Percentiles rank a stretch among this genome's conserved stretches.
These are phyloP conservation scores for Pollimyrus isidori DNA, from an alignment of 2,113 vertebrate species.

Conservation along the genomic window DNA sequence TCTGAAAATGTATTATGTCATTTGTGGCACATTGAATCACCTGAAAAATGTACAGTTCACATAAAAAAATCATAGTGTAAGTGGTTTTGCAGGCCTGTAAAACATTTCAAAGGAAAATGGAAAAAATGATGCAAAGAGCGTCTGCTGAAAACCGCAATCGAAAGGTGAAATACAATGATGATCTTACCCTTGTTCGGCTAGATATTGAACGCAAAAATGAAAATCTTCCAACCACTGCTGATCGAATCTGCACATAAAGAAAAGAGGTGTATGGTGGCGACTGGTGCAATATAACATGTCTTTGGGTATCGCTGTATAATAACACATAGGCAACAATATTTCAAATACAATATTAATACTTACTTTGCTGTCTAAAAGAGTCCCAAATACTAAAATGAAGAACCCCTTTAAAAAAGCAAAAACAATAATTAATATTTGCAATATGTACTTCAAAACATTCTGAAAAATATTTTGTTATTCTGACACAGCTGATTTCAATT, in stretches of 20 bases:
- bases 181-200: slow-evolving; percentile 11
- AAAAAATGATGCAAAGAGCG: not conserved
- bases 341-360: too few species aligned
- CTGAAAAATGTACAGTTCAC: too few species aligned
- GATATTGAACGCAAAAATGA: slow-evolving; percentile 1
- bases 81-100: not conserved
- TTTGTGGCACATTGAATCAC: not conserved
- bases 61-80: not conserved
- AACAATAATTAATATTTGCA: not conserved
- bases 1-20: not conserved
- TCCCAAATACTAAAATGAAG: slow-evolving; percentile 69
- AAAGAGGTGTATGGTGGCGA: not conserved
- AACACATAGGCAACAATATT: too few species aligned
- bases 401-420: slow-evolving; percentile 53
- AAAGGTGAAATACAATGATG: not conserved
- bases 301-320: too few species aligned
- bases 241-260: slow-evolving; percentile 7
- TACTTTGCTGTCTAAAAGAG: slow-evolving; percentile 50
- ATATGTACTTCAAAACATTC: not conserved
- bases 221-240: slow-evolving; percentile 11
- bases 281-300: not conserved
- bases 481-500: not conserved
- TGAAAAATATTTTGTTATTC: not conserved
- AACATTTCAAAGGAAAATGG: not conserved
- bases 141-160: not conserved